A percentile compares a stretch with the other conserved stretches of the same genome.
Evolutionary conservation across 2,797 vertebrate species (phyloP).

Genomic region (Dryobates pubescens): DNA sequence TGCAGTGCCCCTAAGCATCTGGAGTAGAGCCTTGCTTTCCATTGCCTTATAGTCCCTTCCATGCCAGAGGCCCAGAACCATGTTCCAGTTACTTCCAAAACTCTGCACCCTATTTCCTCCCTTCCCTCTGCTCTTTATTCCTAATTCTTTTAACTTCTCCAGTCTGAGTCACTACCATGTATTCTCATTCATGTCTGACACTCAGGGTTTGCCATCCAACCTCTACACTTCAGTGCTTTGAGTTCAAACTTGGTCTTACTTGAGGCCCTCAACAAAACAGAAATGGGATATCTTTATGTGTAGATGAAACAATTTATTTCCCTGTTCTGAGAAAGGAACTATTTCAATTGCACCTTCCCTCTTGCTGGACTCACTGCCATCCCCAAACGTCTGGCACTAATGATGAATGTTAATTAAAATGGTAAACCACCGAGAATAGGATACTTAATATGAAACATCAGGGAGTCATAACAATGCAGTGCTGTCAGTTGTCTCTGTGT

Average conservation of each 20-base stretch:
- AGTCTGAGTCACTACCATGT: neutral
- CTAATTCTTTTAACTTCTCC: neutral
- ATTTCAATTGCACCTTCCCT: neutral
- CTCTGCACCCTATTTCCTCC: neutral
- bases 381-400: neutral
- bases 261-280: neutral
- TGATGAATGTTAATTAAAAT: neutral
- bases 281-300: neutral
- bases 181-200: neutral
- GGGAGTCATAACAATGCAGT: neutral
- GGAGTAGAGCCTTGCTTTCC: neutral
- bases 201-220: neutral
- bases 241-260: neutral
- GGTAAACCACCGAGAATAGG: neutral
- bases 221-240: neutral
- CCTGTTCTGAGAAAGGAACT: neutral
- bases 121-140: neutral
- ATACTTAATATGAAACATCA: neutral
- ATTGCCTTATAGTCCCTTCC: neutral
- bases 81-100: neutral
- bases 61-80: neutral
- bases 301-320: neutral
- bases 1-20: neutral
- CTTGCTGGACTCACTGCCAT: neutral
- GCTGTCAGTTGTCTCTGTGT: neutral